Percentiles rank a stretch among this genome's conserved stretches.
Conservation (phyloP, 2,113 vertebrate species). For the Oreamnos americanus region DNA sequence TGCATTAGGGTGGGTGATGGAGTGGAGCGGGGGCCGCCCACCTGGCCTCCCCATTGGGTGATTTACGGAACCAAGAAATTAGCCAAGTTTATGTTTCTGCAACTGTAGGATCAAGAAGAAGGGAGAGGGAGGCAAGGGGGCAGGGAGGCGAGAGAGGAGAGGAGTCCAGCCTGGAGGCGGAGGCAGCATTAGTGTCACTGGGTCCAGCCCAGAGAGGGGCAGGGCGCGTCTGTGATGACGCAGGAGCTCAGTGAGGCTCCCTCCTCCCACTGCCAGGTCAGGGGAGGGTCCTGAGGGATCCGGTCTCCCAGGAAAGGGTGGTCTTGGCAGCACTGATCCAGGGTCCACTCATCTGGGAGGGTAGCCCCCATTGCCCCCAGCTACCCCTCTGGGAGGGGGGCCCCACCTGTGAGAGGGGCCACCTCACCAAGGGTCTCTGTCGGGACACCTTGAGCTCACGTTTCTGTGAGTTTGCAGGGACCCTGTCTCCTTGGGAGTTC, state of each 20-base stretch:
- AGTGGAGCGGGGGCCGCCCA: not conserved
- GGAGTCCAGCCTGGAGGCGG: not conserved
- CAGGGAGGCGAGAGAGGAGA: no score
- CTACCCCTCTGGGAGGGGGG: not conserved
- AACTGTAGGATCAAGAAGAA: not conserved
- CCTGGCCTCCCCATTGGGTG: not conserved
- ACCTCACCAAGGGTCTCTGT: accelerated
- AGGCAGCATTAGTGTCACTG: conserved; percentile 35
- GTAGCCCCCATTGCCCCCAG: no score
- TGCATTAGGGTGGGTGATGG: conserved; percentile 20
- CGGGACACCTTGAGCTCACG: accelerated
- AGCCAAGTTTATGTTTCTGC: not conserved
- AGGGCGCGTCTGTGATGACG: accelerated
- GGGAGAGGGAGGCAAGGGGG: not conserved
- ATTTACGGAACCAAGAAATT: conserved; percentile 13
- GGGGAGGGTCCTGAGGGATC: not conserved
- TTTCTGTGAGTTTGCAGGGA: not conserved
- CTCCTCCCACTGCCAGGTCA: not conserved
- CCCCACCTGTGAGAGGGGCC: not conserved
- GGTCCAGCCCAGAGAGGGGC: not conserved
- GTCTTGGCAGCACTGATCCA: not conserved
- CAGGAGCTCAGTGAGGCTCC: not conserved
- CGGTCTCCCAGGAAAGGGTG: not conserved
- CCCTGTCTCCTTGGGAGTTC: not conserved
- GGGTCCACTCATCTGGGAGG: not conserved